Base-by-base conservation (phyloP, 2,113 vertebrate genomes). In the Carollia perspicillata region DNA sequence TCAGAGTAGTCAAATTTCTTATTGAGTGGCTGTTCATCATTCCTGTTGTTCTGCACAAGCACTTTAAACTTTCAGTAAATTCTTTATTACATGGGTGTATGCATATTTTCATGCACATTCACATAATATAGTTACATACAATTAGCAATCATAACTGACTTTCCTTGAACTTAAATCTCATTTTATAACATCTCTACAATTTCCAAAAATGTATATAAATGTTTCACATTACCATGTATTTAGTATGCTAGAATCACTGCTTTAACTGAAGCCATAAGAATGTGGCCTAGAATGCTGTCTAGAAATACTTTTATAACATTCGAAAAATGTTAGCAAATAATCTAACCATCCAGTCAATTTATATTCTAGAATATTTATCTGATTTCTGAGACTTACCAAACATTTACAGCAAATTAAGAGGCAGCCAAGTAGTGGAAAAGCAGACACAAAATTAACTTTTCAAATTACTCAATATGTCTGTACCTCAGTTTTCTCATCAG, bases 131-230 rank as follows among this genome's bases (percentile, higher is more conserved):
- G 22, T 65, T 81, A 63, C 78, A 63, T 33, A 33, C 9, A 44
- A 2, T 55, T 26, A 89, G 35, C 14, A 84, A 72, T 47, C 16
- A 17, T 91, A 89, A 96, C 44, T 60, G 84, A 93, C 44, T 83
- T 87, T 69, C 95, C 30, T 65, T 86, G 68, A 89, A 93, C 35
- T 94, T 93, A 47, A 81, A 58, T 53, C 37, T 89, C 79, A 63
- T 16, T 63, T 77, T 20, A 69, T 35, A 95, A 81, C 60, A 89
- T 69, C 78, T 69, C 75, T 65, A 72, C 33, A 84, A 47, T 65
- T 90, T 84, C n/a, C 83, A 96, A 94, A 95, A 93, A 90, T 58
- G 60, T 53, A 77, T 60, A 90, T 88, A 63, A 78, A 72, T 51
- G 18, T 85, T 89, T 92, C 71, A 65, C 23, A 89, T 16, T 37